Evolutionary conservation across 1,140 invertebrate genomes (phyloP), one percentile per base, ranked within the genome.

Genomic region (Brachionus calyciflorus): DNA sequence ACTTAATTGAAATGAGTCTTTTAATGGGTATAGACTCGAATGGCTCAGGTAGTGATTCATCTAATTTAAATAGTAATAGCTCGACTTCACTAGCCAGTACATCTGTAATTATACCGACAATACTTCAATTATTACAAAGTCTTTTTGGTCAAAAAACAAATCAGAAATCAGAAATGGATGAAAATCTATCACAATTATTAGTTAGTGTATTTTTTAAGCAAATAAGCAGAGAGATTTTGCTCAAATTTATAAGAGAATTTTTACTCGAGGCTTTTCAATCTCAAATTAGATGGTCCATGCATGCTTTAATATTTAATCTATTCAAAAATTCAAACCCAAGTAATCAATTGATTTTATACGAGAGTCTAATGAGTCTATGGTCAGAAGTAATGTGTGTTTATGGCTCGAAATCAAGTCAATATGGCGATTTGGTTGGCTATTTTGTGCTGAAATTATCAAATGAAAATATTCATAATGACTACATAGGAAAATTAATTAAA

Each of bases 351-450:
- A 85, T 87, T 12, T 81, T 97, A 17, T 85, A 96, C 0, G 91
- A 92, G 65, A 85, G 94, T 3, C 85, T 97, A 79, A 96, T 94
- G 94, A 89, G 88, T 48, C 84, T 98, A 33, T 98, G 95, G 94
- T 92, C 92, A 1, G 86, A 92, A 49, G 17, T 30, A 17, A 86
- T 98, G 37, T 92, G 93, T 0, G 89, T 90, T 63, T 96, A 94
- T 82, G 96, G 95, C 1, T 87, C 92, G 0, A 93, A 96, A 84
- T 93, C 94, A 2, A 90, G 92, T 0, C 95, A 98, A 84, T 98
- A 97, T 86, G 94, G 97, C 0, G 95, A 98, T 84, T 86, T 98
- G 0, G 87, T 98, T 0, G 95, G 94, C 0, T 96, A 93, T 83
- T 93, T 96, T 81, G 92, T 92, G 0, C 86, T 96, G 0, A 93